Conservation (phyloP, 2,888 invertebrate genomes). For the Sepiola atlantica region DNA sequence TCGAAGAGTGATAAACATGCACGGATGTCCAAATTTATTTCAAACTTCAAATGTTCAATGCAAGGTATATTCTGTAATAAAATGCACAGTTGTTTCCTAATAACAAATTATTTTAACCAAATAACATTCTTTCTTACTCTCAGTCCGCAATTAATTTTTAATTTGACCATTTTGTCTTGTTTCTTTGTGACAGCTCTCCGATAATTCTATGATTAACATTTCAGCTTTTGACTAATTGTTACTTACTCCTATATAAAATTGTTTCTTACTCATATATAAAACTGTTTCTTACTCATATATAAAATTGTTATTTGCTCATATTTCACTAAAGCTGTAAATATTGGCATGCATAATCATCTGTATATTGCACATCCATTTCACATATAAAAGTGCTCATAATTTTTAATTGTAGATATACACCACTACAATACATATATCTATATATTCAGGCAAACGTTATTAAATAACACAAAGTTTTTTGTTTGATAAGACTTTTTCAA, state of each 20-base stretch:
- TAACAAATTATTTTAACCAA: not conserved
- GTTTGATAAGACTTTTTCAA: too few relatives aligned
- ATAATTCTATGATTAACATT: not conserved
- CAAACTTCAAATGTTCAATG: too few relatives aligned
- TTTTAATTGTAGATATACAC: slow-evolving; percentile 32
- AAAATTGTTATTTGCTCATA: not conserved
- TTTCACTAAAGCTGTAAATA: not conserved
- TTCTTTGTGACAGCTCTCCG: slow-evolving; percentile 32
- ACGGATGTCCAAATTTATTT: too few relatives aligned
- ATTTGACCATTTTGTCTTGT: not conserved
- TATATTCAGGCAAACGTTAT: too few relatives aligned
- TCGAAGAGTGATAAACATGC: too few relatives aligned
- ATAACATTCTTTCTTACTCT: not conserved
- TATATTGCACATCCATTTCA: not conserved
- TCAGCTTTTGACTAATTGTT: slow-evolving; percentile 18
- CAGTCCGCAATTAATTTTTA: not conserved
- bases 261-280: slow-evolving; percentile 5
- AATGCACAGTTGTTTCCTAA: too few relatives aligned
- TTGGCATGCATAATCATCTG: not conserved
- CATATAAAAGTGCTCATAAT: not conserved
- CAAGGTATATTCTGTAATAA: too few relatives aligned
- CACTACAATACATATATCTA: too few relatives aligned
- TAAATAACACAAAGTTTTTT: too few relatives aligned
- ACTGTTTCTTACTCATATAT: not conserved
- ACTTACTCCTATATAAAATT: too few relatives aligned